A percentile compares a stretch with the other conserved stretches of the same genome.
Evolutionary conservation across 2,888 invertebrate genomes (phyloP).

Genomic region (Limulus polyphemus): DNA sequence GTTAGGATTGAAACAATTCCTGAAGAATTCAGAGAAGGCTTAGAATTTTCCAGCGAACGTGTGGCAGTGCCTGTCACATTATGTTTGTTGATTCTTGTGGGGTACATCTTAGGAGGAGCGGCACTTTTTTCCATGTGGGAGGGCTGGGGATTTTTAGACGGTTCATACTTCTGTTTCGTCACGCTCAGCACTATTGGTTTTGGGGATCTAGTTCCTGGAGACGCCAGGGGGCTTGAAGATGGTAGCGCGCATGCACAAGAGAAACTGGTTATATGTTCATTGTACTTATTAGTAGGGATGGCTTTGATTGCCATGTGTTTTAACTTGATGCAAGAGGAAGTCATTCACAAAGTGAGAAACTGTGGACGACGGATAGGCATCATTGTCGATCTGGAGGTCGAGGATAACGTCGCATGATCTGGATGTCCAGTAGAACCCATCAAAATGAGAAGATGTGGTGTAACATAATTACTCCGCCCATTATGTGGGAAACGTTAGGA

Average conservation of each 20-base stretch:
- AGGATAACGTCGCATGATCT: not conserved
- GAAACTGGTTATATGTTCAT: conserved; percentile 49
- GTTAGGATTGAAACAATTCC: conserved; percentile 27
- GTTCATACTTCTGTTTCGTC: conserved; percentile 91
- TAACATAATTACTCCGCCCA: no score
- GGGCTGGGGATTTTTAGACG: conserved; percentile 79
- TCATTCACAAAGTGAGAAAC: conserved; percentile 67
- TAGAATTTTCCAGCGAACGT: conserved; percentile 42
- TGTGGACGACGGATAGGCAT: conserved; percentile 41
- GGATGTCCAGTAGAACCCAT: no score
- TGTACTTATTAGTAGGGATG: conserved; percentile 72
- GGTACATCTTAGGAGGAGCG: conserved; percentile 78
- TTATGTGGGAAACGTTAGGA: no score
- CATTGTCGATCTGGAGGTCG: conserved; percentile 13
- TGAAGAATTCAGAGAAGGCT: conserved; percentile 43
- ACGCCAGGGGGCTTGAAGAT: conserved; percentile 24
- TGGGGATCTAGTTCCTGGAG: conserved; percentile 67
- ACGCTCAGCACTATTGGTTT: conserved; percentile 84
- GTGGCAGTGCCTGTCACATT: conserved; percentile 79
- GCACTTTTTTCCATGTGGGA: conserved; percentile 85
- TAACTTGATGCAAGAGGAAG: conserved; percentile 88
- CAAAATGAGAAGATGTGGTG: no score
- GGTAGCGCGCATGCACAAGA: conserved; percentile 24
- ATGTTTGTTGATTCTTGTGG: conserved; percentile 76
- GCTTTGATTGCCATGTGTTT: conserved; percentile 92